Percentiles rank a stretch among this genome's conserved stretches.
phyloP scores from a whole-genome alignment of 2,113 vertebrate species.

The Stigmatopora nigra region DNA sequence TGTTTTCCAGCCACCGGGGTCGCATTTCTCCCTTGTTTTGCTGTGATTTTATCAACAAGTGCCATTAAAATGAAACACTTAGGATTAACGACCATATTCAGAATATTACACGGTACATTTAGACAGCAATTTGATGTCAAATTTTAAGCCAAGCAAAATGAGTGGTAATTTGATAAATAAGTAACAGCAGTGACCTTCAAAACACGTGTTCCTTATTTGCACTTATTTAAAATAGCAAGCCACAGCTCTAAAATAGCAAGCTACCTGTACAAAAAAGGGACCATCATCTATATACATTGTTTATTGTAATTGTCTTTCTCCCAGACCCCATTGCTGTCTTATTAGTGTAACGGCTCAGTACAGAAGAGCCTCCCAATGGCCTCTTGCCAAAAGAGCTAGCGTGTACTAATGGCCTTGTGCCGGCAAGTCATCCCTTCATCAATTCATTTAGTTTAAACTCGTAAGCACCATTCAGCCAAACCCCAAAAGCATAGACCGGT shows the following conservation, averaged over 20 bases:
- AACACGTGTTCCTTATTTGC: constrained; percentile 22
- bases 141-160: constrained; percentile 16
- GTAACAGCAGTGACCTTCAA: constrained; percentile 21
- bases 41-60: constrained; percentile 13
- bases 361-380: constrained; percentile 29
- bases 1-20: background rate
- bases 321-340: constrained; percentile 32
- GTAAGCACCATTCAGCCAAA: constrained; percentile 14
- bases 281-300: background rate
- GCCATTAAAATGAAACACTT: constrained; percentile 16
- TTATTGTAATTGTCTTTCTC: constrained; percentile 23
- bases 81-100: constrained; percentile 20
- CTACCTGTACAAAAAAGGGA: constrained; percentile 30
- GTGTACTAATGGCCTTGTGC: constrained; percentile 23
- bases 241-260: constrained; percentile 19
- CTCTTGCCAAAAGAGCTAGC: constrained; percentile 29
- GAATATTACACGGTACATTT: constrained; percentile 30
- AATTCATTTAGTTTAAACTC: constrained; percentile 31
- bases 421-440: constrained; percentile 22
- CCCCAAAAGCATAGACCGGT: background rate
- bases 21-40: background rate
- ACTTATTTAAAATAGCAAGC: constrained; percentile 5
- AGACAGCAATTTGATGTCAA: constrained; percentile 30
- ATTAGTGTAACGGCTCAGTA: constrained; percentile 32
- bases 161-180: constrained; percentile 35